Evolutionary conservation across 2,888 invertebrate species (phyloP).

Genomic region (Agrotis exclamationis): DNA sequence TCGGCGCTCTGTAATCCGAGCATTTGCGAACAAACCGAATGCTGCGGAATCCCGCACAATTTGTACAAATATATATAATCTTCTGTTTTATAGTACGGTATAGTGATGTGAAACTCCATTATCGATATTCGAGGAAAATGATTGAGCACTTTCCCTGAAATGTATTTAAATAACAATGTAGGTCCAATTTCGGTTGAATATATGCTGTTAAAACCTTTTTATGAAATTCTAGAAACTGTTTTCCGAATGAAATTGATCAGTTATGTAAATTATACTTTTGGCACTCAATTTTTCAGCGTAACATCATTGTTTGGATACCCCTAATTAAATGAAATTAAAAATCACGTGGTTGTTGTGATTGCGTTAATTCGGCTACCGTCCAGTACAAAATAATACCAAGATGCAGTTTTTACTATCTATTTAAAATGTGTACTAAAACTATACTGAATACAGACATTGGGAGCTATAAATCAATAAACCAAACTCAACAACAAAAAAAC

Average conservation of each 20-base stretch:
- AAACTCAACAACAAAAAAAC: neutral
- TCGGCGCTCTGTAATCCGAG: slow-evolving; percentile 52
- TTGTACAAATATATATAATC: slow-evolving; percentile 7
- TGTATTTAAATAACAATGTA: neutral
- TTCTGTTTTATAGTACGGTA: neutral
- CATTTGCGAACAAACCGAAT: slow-evolving; percentile 23
- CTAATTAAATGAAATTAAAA: too few species aligned
- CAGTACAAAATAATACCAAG: neutral
- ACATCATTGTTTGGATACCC: too few species aligned
- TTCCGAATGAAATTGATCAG: too few species aligned
- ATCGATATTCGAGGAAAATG: slow-evolving; percentile 25
- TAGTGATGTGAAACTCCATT: slow-evolving; percentile 32
- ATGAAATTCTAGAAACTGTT: too few species aligned
- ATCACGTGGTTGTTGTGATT: too few species aligned
- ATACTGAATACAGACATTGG: neutral
- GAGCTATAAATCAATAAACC: neutral
- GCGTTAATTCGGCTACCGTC: too few species aligned
- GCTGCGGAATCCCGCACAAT: slow-evolving; percentile 30
- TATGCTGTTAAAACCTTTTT: too few species aligned
- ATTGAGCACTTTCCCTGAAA: neutral
- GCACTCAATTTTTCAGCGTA: too few species aligned
- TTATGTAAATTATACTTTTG: too few species aligned
- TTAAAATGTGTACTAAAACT: neutral
- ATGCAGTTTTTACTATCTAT: neutral
- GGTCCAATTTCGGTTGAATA: too few species aligned